Evolutionary conservation across 2,113 vertebrate genomes (phyloP), one percentile per base, ranked within the genome.

Genomic region (Sturnus vulgaris): DNA sequence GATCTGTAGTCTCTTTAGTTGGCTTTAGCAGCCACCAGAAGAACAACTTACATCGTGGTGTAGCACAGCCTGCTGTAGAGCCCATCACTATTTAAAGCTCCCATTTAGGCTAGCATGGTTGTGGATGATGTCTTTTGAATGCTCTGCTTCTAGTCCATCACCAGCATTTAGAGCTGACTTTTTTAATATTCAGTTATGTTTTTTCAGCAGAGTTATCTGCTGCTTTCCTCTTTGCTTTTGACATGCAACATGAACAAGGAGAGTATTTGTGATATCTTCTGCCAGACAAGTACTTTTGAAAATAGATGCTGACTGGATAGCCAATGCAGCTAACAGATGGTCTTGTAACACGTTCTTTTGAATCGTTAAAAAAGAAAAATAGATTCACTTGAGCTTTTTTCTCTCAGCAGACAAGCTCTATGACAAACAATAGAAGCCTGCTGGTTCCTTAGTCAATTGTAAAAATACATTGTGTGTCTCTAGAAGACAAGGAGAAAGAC

Each of bases 321-420:
- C 70, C 95, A 83, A 37, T 73, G 88, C 42, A 83, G 47, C 59
- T 92, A 94, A 96, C 85, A 93, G 92, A 95, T 93, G 86, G 82
- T 57, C 88, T 88, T 80, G 85, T 94, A 88, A 86, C 79, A 59
- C 0, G 8, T 88, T 93, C 71, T 70, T 90, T 55, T 61, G 79
- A 90, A 93, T 93, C 86, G 70, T 90, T 96, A 72, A 88, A 93
- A 94, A 96, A 94, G 94, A 96, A 92, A 96, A 92, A 95, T 92
- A 86, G 88, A 40, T 92, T 88, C 52, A 56, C 80, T 94, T 70
- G 83, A 60, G 69, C 28, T 92, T 66, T 77, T 90, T 82, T 73
- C 37, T 90, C 42, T 88, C 49, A 18, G 49, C 60, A 84, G 91
- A 91, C 1, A 10, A 82, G 56, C 61, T 88, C 72, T 56, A 68